Evolutionary conservation across 2,888 invertebrate species (phyloP), one percentile per base, ranked within the genome.

Genomic region (Xanthia icteritia): DNA sequence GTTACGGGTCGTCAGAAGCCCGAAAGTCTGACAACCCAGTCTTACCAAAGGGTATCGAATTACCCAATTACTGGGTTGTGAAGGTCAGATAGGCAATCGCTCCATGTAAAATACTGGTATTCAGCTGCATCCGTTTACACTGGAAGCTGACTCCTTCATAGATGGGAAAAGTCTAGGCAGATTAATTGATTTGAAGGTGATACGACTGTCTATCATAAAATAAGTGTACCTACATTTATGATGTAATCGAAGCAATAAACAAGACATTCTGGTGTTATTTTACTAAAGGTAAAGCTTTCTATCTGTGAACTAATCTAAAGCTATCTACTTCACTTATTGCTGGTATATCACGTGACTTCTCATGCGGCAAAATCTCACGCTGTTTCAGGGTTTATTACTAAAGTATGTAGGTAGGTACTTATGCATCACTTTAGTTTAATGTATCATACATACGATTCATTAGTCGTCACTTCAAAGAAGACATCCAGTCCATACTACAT

Each of bases 311-410:
- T 63, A 63, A 76, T 81, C 64, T 51, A n/a, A 71, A 73, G 27
- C 39, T 31, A 66, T 71, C 68, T 64, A 31, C 60, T 39, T 61
- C n/a, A 42, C 45, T 64, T 61, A 75, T 82, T 79, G 71, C 65
- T 65, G 66, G 39, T 60, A 67, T 23, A n/a, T 68, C 82, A 64
- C 68, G 39, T 20, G 68, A 65, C 2, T 69, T 39, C 51, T 61
- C 73, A 79, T 65, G 81, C 73, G 66, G 64, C n/a, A 69, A 67
- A 66, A 63, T 69, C 54, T 20, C 15, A n/a, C 15, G 15, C 61
- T 45, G 54, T 39, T 73, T 85, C 69, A 36, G 67, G 23, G 61
- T 67, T 60, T 60, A 60, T 68, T 72, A 58, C 51, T 48, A 6
- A 73, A 45, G 17, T 58, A 63, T 51, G 42, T 42, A 42, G 11